Evolutionary conservation across 2,888 invertebrate genomes (phyloP).

Genomic region (Pollenia amentaria): DNA sequence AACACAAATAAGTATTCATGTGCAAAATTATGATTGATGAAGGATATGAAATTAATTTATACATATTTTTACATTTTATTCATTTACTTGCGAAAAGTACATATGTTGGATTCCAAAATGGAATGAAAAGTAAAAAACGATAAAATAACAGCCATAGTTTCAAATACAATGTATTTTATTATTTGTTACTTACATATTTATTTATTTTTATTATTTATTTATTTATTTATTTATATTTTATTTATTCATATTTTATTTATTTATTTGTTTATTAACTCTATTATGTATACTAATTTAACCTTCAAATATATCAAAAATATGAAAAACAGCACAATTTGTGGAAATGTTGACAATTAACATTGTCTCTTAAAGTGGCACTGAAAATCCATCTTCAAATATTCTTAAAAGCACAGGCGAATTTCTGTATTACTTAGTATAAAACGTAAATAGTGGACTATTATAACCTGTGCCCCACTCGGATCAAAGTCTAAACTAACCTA

Average conservation of each 20-base stretch:
- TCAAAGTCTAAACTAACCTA: no score
- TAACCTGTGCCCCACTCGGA: no score
- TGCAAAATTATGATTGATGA: not conserved
- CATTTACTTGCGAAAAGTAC: not conserved
- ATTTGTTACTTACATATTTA: slow-evolving; percentile 71
- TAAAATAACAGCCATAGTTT: slow-evolving; percentile 63
- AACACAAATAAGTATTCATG: not conserved
- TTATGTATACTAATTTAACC: no score
- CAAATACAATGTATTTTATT: slow-evolving; percentile 46
- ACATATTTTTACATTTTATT: no score
- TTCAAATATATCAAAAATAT: not conserved
- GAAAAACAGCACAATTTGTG: not conserved
- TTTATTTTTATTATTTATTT: slow-evolving; percentile 42
- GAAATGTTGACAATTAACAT: no score
- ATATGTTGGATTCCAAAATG: not conserved
- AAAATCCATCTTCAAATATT: no score
- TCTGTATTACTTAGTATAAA: no score
- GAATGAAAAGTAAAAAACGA: not conserved
- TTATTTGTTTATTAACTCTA: no score
- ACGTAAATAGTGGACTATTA: no score
- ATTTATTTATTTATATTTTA: slow-evolving; percentile 71
- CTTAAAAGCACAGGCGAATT: no score
- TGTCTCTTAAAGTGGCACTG: no score
- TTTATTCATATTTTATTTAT: not conserved
- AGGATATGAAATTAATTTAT: not conserved